A percentile compares a stretch with the other conserved stretches of the same genome.
phyloP scores from a whole-genome alignment of 2,888 invertebrate genomes.

The Eristalis pertinax region DNA sequence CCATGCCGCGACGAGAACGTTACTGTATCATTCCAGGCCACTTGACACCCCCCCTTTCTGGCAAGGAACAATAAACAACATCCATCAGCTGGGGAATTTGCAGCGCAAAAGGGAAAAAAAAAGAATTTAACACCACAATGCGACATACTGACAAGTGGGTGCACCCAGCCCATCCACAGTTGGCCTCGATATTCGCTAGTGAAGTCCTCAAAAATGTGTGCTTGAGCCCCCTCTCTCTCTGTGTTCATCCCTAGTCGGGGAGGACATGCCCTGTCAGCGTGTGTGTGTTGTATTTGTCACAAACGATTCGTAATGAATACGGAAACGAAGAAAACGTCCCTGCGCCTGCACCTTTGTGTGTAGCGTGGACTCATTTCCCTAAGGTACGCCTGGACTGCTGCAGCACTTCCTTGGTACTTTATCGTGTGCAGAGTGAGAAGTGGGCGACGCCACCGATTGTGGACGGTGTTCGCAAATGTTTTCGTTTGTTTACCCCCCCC shows the following conservation, averaged over 20 bases:
- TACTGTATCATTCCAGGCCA: constrained; percentile 11
- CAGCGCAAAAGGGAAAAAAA: neutral
- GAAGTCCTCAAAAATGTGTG: neutral
- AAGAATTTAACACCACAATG: neutral
- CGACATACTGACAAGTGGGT: neutral
- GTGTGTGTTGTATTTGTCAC: neutral
- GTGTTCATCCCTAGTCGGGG: neutral
- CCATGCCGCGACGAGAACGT: neutral
- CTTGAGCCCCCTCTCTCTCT: neutral
- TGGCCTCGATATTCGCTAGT: constrained; percentile 13
- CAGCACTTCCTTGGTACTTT: neutral
- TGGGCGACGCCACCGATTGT: neutral
- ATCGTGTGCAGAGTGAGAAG: neutral
- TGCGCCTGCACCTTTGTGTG: neutral
- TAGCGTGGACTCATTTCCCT: neutral
- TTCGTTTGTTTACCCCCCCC: neutral
- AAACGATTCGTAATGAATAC: neutral
- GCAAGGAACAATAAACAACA: constrained; percentile 25
- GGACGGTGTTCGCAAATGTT: constrained; percentile 6
- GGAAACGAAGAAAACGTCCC: neutral
- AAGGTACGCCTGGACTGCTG: neutral
- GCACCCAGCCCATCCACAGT: constrained; percentile 4
- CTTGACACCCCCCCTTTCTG: constrained; percentile 11
- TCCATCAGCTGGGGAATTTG: constrained; percentile 2
- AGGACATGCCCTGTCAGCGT: neutral